These are phyloP conservation scores for Mesorhabditis belari DNA, from an alignment of 2,888 invertebrate species.

Conservation along the genomic window DNA sequence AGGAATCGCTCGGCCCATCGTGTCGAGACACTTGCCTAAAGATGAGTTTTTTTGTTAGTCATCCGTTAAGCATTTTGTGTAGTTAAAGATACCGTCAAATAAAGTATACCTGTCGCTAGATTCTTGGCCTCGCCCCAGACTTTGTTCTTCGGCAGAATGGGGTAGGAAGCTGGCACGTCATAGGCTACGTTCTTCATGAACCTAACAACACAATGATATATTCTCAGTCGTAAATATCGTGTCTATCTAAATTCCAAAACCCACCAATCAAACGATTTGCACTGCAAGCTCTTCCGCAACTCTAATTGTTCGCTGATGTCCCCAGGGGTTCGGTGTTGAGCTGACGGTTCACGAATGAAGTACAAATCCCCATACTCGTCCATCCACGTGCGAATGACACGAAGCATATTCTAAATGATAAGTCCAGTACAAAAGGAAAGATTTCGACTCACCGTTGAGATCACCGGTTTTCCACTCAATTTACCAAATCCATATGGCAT, in stretches of 20 bases:
- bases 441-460: conserved; percentile 66
- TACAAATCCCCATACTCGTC: conserved; percentile 93
- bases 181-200: conserved; percentile 67
- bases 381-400: conserved; percentile 96
- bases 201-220: conserved; percentile 53
- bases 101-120: conserved; percentile 67
- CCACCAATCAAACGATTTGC: conserved; percentile 90
- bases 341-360: conserved; percentile 83
- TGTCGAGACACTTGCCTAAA: conserved; percentile 71
- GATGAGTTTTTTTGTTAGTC: no score
- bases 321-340: conserved; percentile 78
- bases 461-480: conserved; percentile 76
- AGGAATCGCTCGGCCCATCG: conserved; percentile 81
- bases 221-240: no score
- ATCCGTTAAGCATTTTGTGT: no score
- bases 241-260: no score
- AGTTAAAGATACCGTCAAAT: no score
- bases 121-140: conserved; percentile 85
- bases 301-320: conserved; percentile 69
- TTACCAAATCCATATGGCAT: conserved; percentile 94
- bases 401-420: conserved; percentile 58
- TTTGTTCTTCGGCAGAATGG: conserved; percentile 83
- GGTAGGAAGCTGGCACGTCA: conserved; percentile 87
- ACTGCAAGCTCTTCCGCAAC: conserved; percentile 75
- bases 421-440: not conserved